Evolutionary conservation across 2,797 vertebrate species (phyloP).

Genomic region (Dendrocincla tyrannina): DNA sequence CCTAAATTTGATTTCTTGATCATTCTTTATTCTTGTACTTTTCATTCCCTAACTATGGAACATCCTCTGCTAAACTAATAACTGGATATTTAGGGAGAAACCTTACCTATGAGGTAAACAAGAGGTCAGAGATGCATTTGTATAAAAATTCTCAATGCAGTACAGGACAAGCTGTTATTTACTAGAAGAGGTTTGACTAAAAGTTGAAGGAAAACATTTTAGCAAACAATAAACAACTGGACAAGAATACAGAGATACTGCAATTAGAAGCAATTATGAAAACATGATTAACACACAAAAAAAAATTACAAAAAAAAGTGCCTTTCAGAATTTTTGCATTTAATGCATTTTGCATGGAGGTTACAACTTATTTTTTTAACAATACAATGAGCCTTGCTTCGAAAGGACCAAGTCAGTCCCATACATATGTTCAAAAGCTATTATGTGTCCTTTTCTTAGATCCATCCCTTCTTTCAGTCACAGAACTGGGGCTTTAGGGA

Average conservation of each 20-base stretch:
- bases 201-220: not conserved
- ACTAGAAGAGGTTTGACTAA: not conserved
- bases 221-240: not conserved
- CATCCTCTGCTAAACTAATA: not conserved
- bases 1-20: not conserved
- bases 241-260: not conserved
- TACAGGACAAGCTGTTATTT: not conserved
- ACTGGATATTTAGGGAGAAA: not conserved
- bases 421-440: not conserved
- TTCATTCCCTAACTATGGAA: not conserved
- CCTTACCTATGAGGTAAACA: not conserved
- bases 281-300: not conserved
- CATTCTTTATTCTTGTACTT: not conserved
- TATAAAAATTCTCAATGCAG: not conserved
- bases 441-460: not conserved
- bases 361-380: not conserved
- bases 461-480: not conserved
- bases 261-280: not conserved
- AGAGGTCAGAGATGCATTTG: not conserved
- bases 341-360: not conserved
- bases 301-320: not conserved
- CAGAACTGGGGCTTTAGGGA: not conserved
- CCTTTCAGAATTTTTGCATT: not conserved
- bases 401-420: not conserved
- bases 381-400: not conserved